phyloP scores from a whole-genome alignment of 2,113 vertebrate species.

The Paradoxurus hermaphroditus region DNA sequence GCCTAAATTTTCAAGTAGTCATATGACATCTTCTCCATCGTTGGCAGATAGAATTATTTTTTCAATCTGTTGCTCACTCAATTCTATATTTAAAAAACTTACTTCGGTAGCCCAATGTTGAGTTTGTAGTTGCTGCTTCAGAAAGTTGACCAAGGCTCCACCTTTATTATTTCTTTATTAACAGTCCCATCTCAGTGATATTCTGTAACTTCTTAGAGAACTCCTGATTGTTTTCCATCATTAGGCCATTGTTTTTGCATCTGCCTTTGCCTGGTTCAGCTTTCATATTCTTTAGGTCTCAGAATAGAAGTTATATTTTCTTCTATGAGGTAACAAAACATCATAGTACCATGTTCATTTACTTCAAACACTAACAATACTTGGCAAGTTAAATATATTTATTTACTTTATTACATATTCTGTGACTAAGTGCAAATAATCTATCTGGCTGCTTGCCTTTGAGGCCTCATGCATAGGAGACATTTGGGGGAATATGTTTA shows the following conservation, averaged over 20 bases:
- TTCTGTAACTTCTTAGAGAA: neutral
- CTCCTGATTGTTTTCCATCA: neutral
- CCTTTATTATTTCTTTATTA: neutral
- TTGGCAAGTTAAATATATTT: neutral
- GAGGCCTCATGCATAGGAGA: neutral
- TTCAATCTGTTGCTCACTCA: neutral
- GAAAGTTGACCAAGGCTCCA: neutral
- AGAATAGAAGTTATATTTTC: neutral
- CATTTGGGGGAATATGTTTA: neutral
- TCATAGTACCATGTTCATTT: neutral
- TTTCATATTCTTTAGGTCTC: neutral
- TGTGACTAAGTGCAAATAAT: neutral
- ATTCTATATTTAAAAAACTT: neutral
- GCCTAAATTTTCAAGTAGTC: neutral
- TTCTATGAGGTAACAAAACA: neutral
- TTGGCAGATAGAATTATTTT: neutral
- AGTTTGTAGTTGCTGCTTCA: neutral
- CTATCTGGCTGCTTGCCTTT: neutral
- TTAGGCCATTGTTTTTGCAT: neutral
- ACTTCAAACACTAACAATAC: neutral
- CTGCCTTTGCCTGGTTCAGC: neutral
- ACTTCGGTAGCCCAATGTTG: neutral
- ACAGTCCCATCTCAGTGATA: neutral
- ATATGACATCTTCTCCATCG: neutral
- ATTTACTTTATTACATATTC: neutral